Conservation (phyloP, 2,797 vertebrate genomes). For the Miopithecus talapoin region DNA sequence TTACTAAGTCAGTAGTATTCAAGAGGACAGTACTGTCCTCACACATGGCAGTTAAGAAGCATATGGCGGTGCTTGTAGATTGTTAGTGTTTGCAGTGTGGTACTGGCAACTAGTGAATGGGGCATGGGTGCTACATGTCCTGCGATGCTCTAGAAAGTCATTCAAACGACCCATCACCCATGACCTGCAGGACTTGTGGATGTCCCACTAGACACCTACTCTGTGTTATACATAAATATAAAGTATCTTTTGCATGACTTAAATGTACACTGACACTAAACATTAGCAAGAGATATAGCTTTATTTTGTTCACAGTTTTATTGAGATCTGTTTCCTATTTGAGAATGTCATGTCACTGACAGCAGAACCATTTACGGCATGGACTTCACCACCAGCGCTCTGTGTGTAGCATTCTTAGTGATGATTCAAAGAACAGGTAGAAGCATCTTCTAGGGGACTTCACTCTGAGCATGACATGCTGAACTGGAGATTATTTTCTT, state of each 20-base stretch:
- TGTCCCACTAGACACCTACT: neutral
- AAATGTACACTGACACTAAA: neutral
- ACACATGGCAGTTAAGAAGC: neutral
- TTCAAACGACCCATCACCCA: neutral
- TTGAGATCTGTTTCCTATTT: neutral
- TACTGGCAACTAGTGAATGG: neutral
- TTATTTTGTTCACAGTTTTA: neutral
- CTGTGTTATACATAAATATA: neutral
- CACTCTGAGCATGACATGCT: neutral
- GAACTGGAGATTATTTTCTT: neutral
- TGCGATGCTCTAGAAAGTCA: neutral
- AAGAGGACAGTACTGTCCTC: neutral
- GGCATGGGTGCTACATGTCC: neutral
- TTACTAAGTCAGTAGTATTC: neutral
- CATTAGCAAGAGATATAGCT: neutral
- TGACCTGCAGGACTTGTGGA: neutral
- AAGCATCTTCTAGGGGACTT: neutral
- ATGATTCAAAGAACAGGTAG: neutral
- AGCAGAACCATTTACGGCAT: neutral
- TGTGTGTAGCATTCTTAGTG: neutral
- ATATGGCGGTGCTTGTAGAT: neutral
- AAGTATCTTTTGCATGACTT: neutral
- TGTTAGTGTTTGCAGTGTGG: neutral
- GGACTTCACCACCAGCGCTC: neutral
- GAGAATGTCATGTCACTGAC: neutral